A percentile compares a stretch with the other conserved stretches of the same genome.
These are phyloP conservation scores for Amphimallon solstitiale DNA, from an alignment of 2,888 invertebrate species.

Conservation along the genomic window DNA sequence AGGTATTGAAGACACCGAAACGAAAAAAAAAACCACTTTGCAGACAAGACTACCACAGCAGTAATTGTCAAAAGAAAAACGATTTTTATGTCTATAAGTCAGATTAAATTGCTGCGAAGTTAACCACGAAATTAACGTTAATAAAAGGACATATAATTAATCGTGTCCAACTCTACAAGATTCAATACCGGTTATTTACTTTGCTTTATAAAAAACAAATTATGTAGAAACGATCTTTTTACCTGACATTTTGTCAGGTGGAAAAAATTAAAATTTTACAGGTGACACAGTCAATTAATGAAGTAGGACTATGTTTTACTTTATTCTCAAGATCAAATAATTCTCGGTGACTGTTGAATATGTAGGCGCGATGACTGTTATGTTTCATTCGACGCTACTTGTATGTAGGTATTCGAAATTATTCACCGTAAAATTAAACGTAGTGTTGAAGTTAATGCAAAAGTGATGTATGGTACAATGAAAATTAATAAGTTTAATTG, in stretches of 20 bases:
- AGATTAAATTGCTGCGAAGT: too few species aligned
- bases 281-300: constrained; percentile 34
- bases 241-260: constrained; percentile 35
- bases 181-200: neutral
- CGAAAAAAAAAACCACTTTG: too few species aligned
- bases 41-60: too few species aligned
- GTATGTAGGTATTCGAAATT: constrained; percentile 3
- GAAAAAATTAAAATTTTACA: constrained; percentile 37
- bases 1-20: too few species aligned
- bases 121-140: too few species aligned
- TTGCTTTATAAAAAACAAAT: neutral
- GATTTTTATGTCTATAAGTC: too few species aligned
- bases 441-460: neutral
- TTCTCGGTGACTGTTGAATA: constrained; percentile 1
- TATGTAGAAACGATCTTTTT: constrained; percentile 8
- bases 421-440: constrained; percentile 16
- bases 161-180: too few species aligned
- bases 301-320: constrained; percentile 20
- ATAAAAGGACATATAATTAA: too few species aligned
- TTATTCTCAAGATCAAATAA: constrained; percentile 4
- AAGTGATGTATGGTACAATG: neutral
- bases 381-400: constrained; percentile 9
- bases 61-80: too few species aligned
- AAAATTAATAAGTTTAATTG: neutral
- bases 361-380: constrained; percentile 5